Percentiles rank a stretch among this genome's conserved stretches.
phyloP scores from a whole-genome alignment of 2,113 vertebrate genomes.

The Mungos mungo region DNA sequence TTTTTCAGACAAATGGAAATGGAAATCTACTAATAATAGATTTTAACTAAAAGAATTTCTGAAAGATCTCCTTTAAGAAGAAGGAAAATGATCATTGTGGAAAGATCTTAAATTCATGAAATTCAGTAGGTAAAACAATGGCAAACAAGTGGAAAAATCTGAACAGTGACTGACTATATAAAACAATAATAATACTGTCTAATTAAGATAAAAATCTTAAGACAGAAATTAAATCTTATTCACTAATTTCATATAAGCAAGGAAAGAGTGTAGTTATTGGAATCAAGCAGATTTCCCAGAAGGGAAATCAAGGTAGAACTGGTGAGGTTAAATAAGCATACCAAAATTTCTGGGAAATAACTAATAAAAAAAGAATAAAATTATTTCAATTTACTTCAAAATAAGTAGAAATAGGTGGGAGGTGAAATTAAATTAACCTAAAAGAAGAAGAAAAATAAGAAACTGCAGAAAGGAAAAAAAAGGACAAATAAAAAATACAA shows the following conservation, averaged over 20 bases:
- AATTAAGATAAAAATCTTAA: background rate
- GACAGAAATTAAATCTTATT: background rate
- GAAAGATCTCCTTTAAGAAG: background rate
- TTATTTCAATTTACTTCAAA: background rate
- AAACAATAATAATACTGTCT: background rate
- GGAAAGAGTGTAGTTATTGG: background rate
- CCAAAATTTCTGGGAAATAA: background rate
- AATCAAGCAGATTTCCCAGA: background rate
- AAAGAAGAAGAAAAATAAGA: background rate
- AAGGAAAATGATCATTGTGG: background rate
- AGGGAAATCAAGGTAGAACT: background rate
- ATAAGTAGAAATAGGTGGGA: background rate
- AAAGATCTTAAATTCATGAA: conserved; percentile 8
- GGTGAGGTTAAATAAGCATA: background rate
- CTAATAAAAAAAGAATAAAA: background rate
- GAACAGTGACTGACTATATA: background rate
- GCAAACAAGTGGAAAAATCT: background rate
- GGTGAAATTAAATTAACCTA: background rate
- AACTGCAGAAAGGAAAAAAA: background rate
- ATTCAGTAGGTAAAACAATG: background rate
- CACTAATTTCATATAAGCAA: background rate
- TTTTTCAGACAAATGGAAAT: background rate
- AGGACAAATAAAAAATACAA: background rate
- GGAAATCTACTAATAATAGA: background rate
- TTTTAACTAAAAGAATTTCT: background rate